phyloP scores from a whole-genome alignment of 1,140 invertebrate genomes.

The Oryzaephilus surinamensis region DNA sequence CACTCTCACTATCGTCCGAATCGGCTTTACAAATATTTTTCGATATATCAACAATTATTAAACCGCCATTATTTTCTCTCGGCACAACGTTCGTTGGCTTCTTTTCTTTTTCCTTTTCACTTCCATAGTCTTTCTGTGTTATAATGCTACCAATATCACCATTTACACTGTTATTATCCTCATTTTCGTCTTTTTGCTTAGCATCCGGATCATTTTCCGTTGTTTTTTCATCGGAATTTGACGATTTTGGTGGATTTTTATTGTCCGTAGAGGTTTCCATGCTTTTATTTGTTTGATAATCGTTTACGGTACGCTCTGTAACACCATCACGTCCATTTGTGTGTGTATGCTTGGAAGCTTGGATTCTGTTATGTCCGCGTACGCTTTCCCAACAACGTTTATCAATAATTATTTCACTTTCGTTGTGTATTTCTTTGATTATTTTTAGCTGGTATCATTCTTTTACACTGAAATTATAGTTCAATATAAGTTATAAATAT shows the following conservation, averaged over 20 bases:
- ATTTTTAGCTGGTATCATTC: too few relatives aligned
- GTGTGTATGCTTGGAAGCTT: not conserved
- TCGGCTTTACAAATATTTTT: not conserved
- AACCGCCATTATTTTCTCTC: not conserved
- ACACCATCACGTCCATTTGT: too few relatives aligned
- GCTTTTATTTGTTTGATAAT: too few relatives aligned
- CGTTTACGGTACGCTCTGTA: too few relatives aligned
- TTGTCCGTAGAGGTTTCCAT: too few relatives aligned
- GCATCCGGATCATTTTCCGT: not conserved
- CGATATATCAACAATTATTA: not conserved
- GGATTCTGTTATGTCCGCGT: not conserved
- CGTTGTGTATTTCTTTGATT: not conserved
- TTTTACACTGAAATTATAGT: too few relatives aligned
- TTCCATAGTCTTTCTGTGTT: not conserved
- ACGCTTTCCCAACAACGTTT: not conserved
- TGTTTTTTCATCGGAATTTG: not conserved
- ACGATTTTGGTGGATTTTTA: too few relatives aligned
- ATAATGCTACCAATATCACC: not conserved
- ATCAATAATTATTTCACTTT: not conserved
- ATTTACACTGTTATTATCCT: not conserved
- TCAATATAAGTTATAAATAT: too few relatives aligned
- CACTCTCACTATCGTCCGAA: not conserved
- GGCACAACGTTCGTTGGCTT: not conserved
- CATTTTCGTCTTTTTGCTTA: not conserved
- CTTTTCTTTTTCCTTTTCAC: not conserved